phyloP scores from a whole-genome alignment of 2,113 vertebrate species.

The Caloenas nicobarica region DNA sequence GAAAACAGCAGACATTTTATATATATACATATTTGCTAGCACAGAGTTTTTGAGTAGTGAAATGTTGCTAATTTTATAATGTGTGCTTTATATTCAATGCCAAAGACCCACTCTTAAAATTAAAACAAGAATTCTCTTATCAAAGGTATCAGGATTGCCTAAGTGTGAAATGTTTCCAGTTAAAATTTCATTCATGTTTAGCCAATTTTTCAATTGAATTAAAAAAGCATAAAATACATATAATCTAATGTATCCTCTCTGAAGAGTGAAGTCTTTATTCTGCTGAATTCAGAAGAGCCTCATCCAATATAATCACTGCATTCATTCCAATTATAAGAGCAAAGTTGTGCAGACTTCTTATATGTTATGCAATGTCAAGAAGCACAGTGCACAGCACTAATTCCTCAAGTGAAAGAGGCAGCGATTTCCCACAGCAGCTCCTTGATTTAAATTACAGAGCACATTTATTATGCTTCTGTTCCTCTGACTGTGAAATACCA shows the following conservation, averaged over 20 bases:
- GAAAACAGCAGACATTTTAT: not conserved
- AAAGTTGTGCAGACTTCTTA: slow-evolving; percentile 80
- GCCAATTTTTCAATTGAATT: slow-evolving; percentile 85
- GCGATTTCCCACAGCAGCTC: slow-evolving; percentile 82
- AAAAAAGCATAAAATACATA: slow-evolving; percentile 81
- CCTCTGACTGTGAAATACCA: slow-evolving; percentile 87
- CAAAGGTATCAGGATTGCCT: slow-evolving; percentile 72
- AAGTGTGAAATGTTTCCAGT: slow-evolving; percentile 82
- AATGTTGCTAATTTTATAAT: slow-evolving; percentile 59
- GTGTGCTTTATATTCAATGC: slow-evolving; percentile 39
- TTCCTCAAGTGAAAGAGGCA: slow-evolving; percentile 83
- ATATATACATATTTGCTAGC: not conserved
- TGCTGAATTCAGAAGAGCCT: slow-evolving; percentile 78
- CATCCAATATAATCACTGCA: slow-evolving; percentile 82
- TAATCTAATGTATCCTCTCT: slow-evolving; percentile 78
- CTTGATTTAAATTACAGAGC: slow-evolving; percentile 89
- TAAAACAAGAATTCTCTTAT: slow-evolving; percentile 70
- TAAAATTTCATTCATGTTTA: slow-evolving; percentile 85
- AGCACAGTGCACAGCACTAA: slow-evolving; percentile 76
- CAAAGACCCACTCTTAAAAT: slow-evolving; percentile 50
- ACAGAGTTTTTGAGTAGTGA: not conserved
- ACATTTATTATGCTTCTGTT: slow-evolving; percentile 86
- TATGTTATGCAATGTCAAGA: slow-evolving; percentile 78
- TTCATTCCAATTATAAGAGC: slow-evolving; percentile 84
- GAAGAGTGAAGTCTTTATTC: slow-evolving; percentile 80